These are phyloP conservation scores for Leptobrachium leishanense DNA, from an alignment of 2,113 vertebrate genomes.

Conservation along the genomic window DNA sequence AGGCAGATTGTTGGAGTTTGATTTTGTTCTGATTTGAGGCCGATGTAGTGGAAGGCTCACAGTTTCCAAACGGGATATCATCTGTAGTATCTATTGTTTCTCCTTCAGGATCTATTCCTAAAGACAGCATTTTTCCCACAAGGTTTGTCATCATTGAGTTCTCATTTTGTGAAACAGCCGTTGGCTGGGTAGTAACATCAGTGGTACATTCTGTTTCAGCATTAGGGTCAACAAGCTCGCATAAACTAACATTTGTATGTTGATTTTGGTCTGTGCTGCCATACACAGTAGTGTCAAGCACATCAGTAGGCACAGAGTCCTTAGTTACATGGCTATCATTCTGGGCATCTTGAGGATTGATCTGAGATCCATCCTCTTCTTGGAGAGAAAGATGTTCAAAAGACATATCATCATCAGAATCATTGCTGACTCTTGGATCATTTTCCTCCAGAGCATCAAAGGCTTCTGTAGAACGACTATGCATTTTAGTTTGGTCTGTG, in stretches of 20 bases:
- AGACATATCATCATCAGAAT: background rate
- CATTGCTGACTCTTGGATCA: background rate
- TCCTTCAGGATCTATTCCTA: constrained; percentile 28
- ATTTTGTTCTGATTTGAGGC: accelerated
- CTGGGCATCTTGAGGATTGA: constrained; percentile 10
- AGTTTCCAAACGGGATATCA: background rate
- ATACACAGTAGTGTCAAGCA: background rate
- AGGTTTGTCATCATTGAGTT: background rate
- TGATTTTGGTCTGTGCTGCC: background rate
- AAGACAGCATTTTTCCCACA: background rate
- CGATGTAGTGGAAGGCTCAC: accelerated
- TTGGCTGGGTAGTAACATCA: constrained; percentile 29
- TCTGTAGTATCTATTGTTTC: constrained; percentile 44
- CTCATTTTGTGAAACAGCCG: background rate
- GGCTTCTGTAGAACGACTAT: constrained; percentile 52
- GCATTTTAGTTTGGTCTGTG: background rate
- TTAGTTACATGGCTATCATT: background rate
- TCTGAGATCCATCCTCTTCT: accelerated
- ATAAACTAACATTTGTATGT: background rate
- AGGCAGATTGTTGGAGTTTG: background rate
- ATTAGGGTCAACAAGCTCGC: constrained; percentile 34
- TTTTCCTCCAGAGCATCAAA: constrained; percentile 10
- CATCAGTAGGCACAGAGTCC: background rate
- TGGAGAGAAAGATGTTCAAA: constrained; percentile 18
- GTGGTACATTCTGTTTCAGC: constrained; percentile 28